These are phyloP conservation scores for Onychostoma macrolepis DNA, from an alignment of 2,113 vertebrate genomes.

Conservation along the genomic window DNA sequence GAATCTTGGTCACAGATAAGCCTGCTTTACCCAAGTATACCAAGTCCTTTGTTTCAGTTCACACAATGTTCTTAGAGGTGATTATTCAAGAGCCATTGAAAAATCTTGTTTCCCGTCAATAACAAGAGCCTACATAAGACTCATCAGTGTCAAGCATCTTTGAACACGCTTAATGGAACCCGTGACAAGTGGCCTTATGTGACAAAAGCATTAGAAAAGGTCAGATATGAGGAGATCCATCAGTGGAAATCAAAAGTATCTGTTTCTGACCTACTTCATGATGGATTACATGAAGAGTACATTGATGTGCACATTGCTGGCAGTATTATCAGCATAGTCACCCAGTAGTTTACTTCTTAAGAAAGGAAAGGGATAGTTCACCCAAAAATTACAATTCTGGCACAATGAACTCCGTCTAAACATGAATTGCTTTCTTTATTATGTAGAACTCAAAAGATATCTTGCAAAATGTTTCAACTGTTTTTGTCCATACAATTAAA, in stretches of 20 bases:
- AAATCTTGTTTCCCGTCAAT: neutral
- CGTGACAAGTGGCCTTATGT: neutral
- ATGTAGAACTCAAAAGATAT: neutral
- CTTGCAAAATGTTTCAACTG: neutral
- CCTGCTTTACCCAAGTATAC: neutral
- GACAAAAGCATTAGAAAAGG: neutral
- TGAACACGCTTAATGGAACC: constrained; percentile 6
- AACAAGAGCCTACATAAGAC: constrained; percentile 17
- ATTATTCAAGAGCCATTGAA: constrained; percentile 24
- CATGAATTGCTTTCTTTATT: neutral
- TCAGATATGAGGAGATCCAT: neutral
- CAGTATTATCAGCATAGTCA: neutral
- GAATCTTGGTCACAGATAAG: neutral
- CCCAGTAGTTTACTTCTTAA: neutral
- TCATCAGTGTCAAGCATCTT: constrained; percentile 9
- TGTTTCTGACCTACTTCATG: neutral
- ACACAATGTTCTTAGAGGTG: neutral
- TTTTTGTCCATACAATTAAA: neutral
- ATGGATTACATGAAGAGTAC: neutral
- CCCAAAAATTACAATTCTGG: neutral
- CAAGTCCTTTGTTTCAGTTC: constrained; percentile 1
- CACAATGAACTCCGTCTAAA: neutral
- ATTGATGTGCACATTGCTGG: neutral
- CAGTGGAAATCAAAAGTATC: neutral
- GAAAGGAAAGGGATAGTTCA: neutral